These are phyloP conservation scores for Erebia ligea DNA, from an alignment of 2,888 invertebrate species.

Conservation along the genomic window DNA sequence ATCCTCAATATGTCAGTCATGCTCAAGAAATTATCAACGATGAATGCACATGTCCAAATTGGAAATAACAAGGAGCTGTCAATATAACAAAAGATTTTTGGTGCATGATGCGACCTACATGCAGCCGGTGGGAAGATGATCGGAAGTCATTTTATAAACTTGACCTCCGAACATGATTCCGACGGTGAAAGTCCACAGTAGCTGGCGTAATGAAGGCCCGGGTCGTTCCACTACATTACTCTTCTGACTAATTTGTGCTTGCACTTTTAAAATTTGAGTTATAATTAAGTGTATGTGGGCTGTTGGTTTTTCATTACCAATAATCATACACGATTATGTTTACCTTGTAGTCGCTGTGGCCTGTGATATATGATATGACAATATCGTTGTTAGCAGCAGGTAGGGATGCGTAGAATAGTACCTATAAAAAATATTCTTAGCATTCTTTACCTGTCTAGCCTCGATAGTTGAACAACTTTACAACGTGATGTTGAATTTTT, in stretches of 20 bases:
- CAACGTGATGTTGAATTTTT: too few species aligned
- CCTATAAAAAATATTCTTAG: too few species aligned
- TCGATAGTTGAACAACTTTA: not conserved
- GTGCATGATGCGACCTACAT: conserved; percentile 53
- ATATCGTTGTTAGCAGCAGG: conserved; percentile 13
- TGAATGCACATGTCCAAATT: conserved; percentile 48
- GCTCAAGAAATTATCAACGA: conserved; percentile 22
- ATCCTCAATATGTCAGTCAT: conserved; percentile 26
- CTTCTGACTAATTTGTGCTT: conserved; percentile 43
- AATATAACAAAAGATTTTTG: conserved; percentile 61
- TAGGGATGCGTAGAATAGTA: conserved; percentile 26
- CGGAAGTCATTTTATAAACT: conserved; percentile 65
- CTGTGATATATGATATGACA: conserved; percentile 33
- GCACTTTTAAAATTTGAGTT: conserved; percentile 42
- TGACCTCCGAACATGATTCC: conserved; percentile 58
- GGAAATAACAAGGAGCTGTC: conserved; percentile 53
- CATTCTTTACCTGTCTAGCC: not conserved
- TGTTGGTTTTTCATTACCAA: conserved; percentile 40
- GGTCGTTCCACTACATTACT: conserved; percentile 45
- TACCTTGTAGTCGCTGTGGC: conserved; percentile 35
- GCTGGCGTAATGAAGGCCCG: conserved; percentile 55
- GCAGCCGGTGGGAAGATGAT: conserved; percentile 47
- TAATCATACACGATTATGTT: conserved; percentile 40
- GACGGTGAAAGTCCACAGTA: conserved; percentile 76
- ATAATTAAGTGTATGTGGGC: conserved; percentile 38